Evolutionary conservation across 1,140 invertebrate species (phyloP).

Genomic region (Drosophila auraria): DNA sequence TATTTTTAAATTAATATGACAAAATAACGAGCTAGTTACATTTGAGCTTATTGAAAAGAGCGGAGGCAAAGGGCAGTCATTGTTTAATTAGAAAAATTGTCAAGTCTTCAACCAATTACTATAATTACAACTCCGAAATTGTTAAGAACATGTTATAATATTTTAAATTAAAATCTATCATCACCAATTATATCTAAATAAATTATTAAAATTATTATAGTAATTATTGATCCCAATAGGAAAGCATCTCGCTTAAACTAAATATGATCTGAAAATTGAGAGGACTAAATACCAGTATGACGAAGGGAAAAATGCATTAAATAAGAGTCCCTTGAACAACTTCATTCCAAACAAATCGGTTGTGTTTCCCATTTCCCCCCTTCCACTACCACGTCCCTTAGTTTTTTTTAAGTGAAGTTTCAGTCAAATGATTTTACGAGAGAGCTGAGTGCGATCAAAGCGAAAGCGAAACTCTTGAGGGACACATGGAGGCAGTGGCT

Average conservation of each 20-base stretch:
- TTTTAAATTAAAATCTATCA: background rate
- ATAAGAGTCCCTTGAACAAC: background rate
- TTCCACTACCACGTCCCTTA: constrained; percentile 1
- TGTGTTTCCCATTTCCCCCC: constrained; percentile 28
- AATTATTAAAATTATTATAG: too few relatives aligned
- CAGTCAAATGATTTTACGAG: constrained; percentile 60
- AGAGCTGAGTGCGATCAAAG: constrained; percentile 51
- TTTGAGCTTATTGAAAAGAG: background rate
- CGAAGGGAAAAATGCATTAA: background rate
- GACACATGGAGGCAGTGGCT: constrained; percentile 27
- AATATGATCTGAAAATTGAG: background rate
- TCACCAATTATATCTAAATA: too few relatives aligned
- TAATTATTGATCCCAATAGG: background rate
- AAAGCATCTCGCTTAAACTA: background rate
- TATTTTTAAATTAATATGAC: constrained; percentile 8
- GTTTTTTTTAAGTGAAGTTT: constrained; percentile 19
- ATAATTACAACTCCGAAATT: background rate
- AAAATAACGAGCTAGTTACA: background rate
- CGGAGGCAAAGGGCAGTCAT: background rate
- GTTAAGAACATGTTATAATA: background rate
- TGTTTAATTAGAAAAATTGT: background rate
- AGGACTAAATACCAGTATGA: background rate
- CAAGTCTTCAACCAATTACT: background rate
- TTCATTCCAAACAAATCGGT: constrained; percentile 7
- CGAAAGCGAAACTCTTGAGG: constrained; percentile 47